Evolutionary conservation across 35 echinoderm and acorn worm genomes (phyloP), one percentile per base, ranked within the genome.

Genomic region (Holothuria glaberrima): DNA sequence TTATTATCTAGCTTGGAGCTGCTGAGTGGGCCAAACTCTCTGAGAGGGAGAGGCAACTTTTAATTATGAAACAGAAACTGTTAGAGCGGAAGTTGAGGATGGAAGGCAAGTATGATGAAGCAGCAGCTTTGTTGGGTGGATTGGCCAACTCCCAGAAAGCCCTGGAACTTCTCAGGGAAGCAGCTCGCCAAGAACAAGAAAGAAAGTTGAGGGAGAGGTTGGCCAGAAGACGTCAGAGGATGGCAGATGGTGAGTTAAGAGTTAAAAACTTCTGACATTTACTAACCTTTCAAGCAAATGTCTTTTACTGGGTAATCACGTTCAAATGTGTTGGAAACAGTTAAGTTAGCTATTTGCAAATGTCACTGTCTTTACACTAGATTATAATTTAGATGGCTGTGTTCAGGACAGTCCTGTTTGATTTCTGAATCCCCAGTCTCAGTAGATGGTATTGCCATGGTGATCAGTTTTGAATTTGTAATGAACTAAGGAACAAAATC

Each of bases 1-100:
- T 36, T 57, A 9, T 28, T 28, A 26, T 25, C 57, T 82, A 82
- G 76, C 76, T 80, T 5, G 95, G 96, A 30, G 90, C 91, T 58
- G 92, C 90, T 9, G 93, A 94, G 14, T 98, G 96, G 96, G 96
- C 96, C 59, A 86, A 72, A n/a, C 90, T 98, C 78, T 92, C 91
- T 57, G 96, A 98, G 86, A 89, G 87, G 69, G 96, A 98, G 57
- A 75, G 96, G n/a, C 95, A 94, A 71, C 88, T 81, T 59, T 78
- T 82, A 52, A 52, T 98, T 22, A 90, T 94, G 91, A 94, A 94
- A 69, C 82, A 95, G 35, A 98, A 90, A 73, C 76, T 98, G 61
- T 75, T 93, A 48, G 93, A 98, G 86, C 71, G 93, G 19, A 90
- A 86, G 44, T 50, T 98, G 54, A 90, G 93, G 80, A 80, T 80